A percentile compares a stretch with the other conserved stretches of the same genome.
phyloP scores from a whole-genome alignment of 2,113 vertebrate genomes.

The Sylvia atricapilla region DNA sequence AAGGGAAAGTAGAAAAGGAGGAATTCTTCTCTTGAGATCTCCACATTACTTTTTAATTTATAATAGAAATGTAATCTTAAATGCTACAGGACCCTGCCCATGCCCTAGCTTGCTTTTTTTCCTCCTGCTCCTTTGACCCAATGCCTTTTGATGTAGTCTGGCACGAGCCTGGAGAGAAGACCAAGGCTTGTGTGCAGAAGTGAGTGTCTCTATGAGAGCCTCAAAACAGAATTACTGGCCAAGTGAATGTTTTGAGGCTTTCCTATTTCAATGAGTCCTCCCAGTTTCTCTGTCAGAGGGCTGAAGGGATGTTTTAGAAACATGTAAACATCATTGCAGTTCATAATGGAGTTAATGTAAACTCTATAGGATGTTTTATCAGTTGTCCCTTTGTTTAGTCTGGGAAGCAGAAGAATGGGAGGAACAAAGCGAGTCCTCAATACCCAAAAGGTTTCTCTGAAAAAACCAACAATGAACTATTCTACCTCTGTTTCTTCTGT shows the following conservation, averaged over 20 bases:
- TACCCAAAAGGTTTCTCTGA: not conserved
- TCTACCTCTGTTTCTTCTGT: not conserved
- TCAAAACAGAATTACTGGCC: not conserved
- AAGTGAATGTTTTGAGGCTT: not conserved
- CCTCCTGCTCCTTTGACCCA: not conserved
- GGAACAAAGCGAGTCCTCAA: not conserved
- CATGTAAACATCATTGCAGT: conserved; percentile 28
- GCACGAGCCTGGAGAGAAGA: not conserved
- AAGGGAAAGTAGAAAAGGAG: not conserved
- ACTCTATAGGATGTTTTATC: conserved; percentile 50
- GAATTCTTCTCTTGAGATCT: not conserved
- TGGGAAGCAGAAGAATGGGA: not conserved
- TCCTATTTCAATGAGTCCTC: not conserved
- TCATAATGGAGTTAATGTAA: conserved; percentile 41
- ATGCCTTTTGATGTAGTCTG: not conserved
- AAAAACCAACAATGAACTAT: not conserved
- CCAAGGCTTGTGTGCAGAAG: not conserved
- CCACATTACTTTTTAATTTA: not conserved
- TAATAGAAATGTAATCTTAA: not conserved
- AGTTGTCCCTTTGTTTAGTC: conserved; percentile 47
- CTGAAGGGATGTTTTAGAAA: conserved; percentile 13
- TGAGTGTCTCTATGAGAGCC: not conserved
- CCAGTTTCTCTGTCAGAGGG: not conserved
- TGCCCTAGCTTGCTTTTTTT: not conserved
- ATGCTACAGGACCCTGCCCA: not conserved